Evolutionary conservation across 2,888 invertebrate species (phyloP), one percentile per base, ranked within the genome.

Genomic region (Apamea anceps): DNA sequence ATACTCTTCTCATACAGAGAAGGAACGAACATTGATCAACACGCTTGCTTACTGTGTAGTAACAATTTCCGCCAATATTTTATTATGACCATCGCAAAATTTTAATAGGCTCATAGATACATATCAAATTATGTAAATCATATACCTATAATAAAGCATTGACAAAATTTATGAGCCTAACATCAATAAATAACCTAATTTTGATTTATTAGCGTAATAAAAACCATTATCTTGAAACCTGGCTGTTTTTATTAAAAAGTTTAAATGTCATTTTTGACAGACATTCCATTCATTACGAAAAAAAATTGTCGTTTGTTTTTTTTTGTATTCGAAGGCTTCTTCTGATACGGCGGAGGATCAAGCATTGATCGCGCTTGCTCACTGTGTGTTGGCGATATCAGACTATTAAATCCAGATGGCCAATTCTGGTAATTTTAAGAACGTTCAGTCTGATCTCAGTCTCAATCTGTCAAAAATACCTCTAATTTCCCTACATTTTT

Each of bases 61-160:
- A 21, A 1, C 12, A 2, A 62, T 51, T 68, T 62, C 10, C 28
- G 68, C n/a, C 42, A 66, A 77, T 15, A 51, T 63, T n/a, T 21
- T 63, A 70, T 32, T 5, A 32, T 5, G 5, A 0, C 21, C 7
- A 51, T 70, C 21, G 54, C n/a, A 54, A 63, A 77, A 48, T 3
- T 18, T 45, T 28, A 13, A 48, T 78, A 45, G 45, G 21, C 32
- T 3, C 37, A 66, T 0, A 57, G 70, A 81, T 81, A 81, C 37
- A 60, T 63, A 81, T 70, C 74, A 65, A 74, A 63, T 63, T 80
- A 81, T 81, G 68, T 42, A 32, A 81, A 81, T 81, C 7, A 21
- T 1, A 57, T 45, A 67, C 60, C 12, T 63, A 45, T 18, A 70
- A 62, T 28, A 18, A 37, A 12, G 54, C 25, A 32, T 70, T n/a